Base-by-base conservation (phyloP, 2,888 invertebrate species). In the Phorcus lineatus region DNA sequence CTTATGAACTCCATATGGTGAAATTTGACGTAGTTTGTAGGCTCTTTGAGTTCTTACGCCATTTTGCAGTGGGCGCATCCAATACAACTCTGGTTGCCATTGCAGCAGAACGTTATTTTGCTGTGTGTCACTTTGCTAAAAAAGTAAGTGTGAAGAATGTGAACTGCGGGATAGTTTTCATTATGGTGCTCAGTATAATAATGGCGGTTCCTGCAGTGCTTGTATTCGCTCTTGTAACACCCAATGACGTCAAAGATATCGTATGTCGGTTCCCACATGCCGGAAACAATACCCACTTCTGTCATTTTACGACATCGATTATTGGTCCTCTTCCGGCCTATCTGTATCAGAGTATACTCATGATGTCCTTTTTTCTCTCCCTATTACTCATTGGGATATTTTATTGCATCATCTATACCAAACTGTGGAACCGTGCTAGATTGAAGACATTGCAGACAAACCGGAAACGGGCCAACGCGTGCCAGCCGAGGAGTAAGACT, bases 1-100 rank as follows among this genome's bases (percentile, higher is more conserved):
- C 89, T 3, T 88, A 87, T 76, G 89, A 90, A 81, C 83, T 88
- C 22, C 88, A 88, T 77, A 54, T 87, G 36, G 88, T 90, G 28
- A 81, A 83, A 6, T 84, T 86, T 7, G 88, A 88, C 76, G 52
- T 87, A 13, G 66, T 81, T 7, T 90, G 90, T 70, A 83, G 88
- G 16, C 36, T 82, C 0, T 87, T 88, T 78, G 89, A 89, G 80
- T 83, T 87, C 52, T 17, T 89, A 7, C 86, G 88, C 7, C 89
- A 90, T 82, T 86, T 88, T 70, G 67, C 85, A n/a, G 78, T 90
- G 22, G 70, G 77, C 11, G 82, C 87, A 2, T 89, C 89, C 4
- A 86, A 86, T 67, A 75, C 85, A 11, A 89, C 88, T 0, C 80
- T 90, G n/a, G 85, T 88, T 22, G 88, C 89, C 17, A 88, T 90